Evolutionary conservation across 1,140 invertebrate species (phyloP).

Genomic region (Eupeodes corollae): DNA sequence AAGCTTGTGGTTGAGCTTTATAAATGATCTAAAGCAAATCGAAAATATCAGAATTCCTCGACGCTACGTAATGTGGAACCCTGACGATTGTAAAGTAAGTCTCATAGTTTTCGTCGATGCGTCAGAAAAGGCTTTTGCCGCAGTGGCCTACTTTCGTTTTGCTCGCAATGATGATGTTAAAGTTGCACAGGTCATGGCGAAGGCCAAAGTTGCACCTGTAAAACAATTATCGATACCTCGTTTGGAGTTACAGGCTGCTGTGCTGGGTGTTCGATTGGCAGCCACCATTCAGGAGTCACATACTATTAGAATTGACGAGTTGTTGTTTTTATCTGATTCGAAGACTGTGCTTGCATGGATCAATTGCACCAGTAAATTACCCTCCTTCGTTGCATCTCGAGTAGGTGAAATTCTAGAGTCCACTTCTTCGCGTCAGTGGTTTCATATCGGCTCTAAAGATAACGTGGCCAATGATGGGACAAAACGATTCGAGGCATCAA

Average conservation of each 20-base stretch:
- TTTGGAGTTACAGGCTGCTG: conserved; percentile 34
- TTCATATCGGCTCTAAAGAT: conserved; percentile 13
- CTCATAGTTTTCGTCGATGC: conserved; percentile 10
- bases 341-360: conserved; percentile 1
- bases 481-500: background rate
- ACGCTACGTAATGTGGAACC: too few species aligned
- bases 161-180: background rate
- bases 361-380: background rate
- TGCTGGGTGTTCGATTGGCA: conserved; percentile 23
- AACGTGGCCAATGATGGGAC: conserved; percentile 24
- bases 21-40: too few species aligned
- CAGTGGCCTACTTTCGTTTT: conserved; percentile 15
- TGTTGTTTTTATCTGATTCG: background rate
- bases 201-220: conserved; percentile 26
- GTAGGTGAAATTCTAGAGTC: conserved; percentile 15
- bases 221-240: conserved; percentile 27
- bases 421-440: conserved; percentile 13
- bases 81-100: background rate
- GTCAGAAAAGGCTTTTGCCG: conserved; percentile 20
- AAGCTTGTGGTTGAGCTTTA: too few species aligned
- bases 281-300: background rate
- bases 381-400: conserved; percentile 18
- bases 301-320: background rate
- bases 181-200: conserved; percentile 6
- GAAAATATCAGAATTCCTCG: too few species aligned